Conservation (phyloP, 2,888 invertebrate species). For the Lampropteryx suffumata region DNA sequence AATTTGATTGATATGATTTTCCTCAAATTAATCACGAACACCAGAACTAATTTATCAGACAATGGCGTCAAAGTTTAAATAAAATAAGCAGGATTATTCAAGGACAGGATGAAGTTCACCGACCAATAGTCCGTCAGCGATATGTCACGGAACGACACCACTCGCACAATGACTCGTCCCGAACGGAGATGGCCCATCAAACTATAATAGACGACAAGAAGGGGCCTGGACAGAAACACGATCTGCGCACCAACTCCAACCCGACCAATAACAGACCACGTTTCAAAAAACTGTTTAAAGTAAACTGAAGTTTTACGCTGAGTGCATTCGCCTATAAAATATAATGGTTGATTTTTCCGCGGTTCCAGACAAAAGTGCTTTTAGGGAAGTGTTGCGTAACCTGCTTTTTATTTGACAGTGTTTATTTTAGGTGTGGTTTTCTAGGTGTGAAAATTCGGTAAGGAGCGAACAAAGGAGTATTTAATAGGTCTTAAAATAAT, state of each 20-base stretch:
- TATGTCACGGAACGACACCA: constrained; percentile 33
- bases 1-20: too few relatives aligned
- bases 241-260: constrained; percentile 56
- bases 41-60: too few relatives aligned
- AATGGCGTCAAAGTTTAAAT: too few relatives aligned
- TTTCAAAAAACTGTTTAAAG: constrained; percentile 14
- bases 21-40: too few relatives aligned
- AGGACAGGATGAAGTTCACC: constrained; percentile 45
- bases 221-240: constrained; percentile 70
- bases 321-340: constrained; percentile 57
- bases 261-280: constrained; percentile 17
- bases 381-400: constrained; percentile 43
- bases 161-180: constrained; percentile 35
- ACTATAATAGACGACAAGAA: constrained; percentile 69
- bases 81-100: constrained; percentile 3
- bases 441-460: constrained; percentile 1
- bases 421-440: constrained; percentile 14
- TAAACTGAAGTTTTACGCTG: constrained; percentile 25
- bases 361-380: constrained; percentile 41
- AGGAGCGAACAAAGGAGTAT: background rate
- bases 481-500: too few relatives aligned
- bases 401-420: constrained; percentile 33
- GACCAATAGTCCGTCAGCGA: constrained; percentile 40
- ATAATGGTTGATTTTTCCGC: constrained; percentile 50
- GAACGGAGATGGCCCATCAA: constrained; percentile 80